These are phyloP conservation scores for Euura lappo DNA, from an alignment of 1,140 invertebrate species.

Conservation along the genomic window DNA sequence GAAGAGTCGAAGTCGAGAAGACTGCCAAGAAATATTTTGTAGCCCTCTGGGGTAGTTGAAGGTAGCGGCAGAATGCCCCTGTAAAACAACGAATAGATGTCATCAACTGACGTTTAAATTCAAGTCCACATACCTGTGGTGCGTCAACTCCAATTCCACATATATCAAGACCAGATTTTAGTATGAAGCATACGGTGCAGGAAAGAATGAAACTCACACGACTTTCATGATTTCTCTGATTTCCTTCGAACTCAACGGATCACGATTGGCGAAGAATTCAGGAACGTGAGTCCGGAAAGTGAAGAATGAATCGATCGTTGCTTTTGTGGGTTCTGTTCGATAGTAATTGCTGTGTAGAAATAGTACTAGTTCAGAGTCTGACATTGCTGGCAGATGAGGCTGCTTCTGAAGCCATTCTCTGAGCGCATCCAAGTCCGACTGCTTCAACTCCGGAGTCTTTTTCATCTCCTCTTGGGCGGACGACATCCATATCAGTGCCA, in stretches of 20 bases:
- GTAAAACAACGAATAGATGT: neutral
- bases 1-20: conserved; percentile 22
- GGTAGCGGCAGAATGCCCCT: conserved; percentile 15
- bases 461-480: conserved; percentile 61
- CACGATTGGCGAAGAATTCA: conserved; percentile 62
- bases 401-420: conserved; percentile 69
- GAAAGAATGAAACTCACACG: conserved; percentile 7
- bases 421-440: conserved; percentile 63
- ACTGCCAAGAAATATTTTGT: conserved; percentile 20
- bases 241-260: conserved; percentile 43
- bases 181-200: neutral
- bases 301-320: conserved; percentile 66
- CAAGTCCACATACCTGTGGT: no score
- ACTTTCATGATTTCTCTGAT: conserved; percentile 3
- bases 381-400: conserved; percentile 65
- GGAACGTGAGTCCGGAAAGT: conserved; percentile 62
- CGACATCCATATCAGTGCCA: neutral
- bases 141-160: no score
- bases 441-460: conserved; percentile 63
- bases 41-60: conserved; percentile 26
- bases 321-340: conserved; percentile 64
- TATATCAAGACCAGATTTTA: no score
- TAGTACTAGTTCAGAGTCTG: conserved; percentile 64
- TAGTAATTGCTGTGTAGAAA: conserved; percentile 68
- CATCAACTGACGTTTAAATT: no score